Conservation (phyloP, 2,888 invertebrate genomes). For the Bembecia ichneumoniformis region DNA sequence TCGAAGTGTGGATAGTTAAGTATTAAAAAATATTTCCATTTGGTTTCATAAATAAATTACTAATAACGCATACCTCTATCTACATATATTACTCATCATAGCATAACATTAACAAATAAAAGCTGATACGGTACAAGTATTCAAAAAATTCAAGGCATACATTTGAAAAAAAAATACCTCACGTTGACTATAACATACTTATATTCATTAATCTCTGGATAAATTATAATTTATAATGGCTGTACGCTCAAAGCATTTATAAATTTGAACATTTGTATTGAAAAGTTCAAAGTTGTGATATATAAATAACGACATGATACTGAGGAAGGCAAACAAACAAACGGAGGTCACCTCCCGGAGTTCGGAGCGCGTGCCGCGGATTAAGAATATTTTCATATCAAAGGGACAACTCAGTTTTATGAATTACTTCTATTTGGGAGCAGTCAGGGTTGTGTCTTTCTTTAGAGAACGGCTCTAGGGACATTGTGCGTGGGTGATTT, state of each 20-base stretch:
- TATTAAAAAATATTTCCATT: not conserved
- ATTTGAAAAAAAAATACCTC: slow-evolving; percentile 34
- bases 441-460: slow-evolving; percentile 48
- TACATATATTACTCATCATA: not conserved
- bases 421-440: slow-evolving; percentile 58
- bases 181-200: slow-evolving; percentile 48
- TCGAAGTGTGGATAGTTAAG: too few relatives aligned
- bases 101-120: not conserved
- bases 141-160: slow-evolving; percentile 38
- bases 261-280: slow-evolving; percentile 54
- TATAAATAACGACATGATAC: slow-evolving; percentile 55
- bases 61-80: not conserved
- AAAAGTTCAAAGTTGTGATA: slow-evolving; percentile 53
- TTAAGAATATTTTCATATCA: slow-evolving; percentile 68
- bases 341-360: slow-evolving; percentile 47
- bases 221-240: slow-evolving; percentile 54
- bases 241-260: slow-evolving; percentile 37
- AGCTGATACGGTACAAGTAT: slow-evolving; percentile 20
- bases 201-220: slow-evolving; percentile 51
- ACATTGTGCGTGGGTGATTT: slow-evolving; percentile 63
- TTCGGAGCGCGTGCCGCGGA: slow-evolving; percentile 59
- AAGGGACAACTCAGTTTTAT: slow-evolving; percentile 61
- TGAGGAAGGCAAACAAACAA: slow-evolving; percentile 49
- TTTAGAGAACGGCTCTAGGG: slow-evolving; percentile 36
- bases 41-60: too few relatives aligned